These are phyloP conservation scores for Perca fluviatilis DNA, from an alignment of 2,113 vertebrate species.

Conservation along the genomic window DNA sequence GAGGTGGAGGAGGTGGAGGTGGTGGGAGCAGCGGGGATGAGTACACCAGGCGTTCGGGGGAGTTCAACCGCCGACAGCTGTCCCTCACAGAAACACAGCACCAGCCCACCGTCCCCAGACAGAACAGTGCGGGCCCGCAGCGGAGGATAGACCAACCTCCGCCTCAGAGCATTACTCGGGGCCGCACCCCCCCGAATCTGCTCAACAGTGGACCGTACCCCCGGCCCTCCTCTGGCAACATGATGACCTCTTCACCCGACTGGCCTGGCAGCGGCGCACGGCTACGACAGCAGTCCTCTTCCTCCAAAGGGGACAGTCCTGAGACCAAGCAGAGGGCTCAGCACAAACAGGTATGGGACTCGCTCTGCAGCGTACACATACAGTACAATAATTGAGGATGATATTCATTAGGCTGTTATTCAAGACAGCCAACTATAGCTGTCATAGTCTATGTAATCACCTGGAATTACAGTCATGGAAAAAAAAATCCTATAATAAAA, in stretches of 20 bases:
- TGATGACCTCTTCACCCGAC: constrained; percentile 92
- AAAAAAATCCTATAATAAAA: constrained; percentile 29
- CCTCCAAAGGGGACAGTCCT: constrained; percentile 96
- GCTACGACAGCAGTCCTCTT: constrained; percentile 94
- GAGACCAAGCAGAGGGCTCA: constrained; percentile 93
- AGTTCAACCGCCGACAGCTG: constrained; percentile 92
- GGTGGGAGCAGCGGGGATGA: constrained; percentile 88
- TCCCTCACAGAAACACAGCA: constrained; percentile 91
- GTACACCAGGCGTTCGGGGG: constrained; percentile 89
- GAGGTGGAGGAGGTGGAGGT: constrained; percentile 78
- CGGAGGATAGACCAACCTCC: constrained; percentile 95
- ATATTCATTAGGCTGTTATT: not conserved
- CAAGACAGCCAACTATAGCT: not conserved
- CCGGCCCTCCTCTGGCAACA: constrained; percentile 90
- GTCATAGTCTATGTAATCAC: not conserved
- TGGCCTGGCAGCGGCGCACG: constrained; percentile 92
- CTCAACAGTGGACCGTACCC: constrained; percentile 91
- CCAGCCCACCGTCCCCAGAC: constrained; percentile 88
- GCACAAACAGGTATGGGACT: constrained; percentile 92
- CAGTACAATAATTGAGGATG: not conserved
- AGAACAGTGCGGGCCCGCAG: constrained; percentile 95
- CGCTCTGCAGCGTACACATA: too few species aligned
- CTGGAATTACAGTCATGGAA: constrained; percentile 27
- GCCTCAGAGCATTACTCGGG: constrained; percentile 85
- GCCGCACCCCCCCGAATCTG: constrained; percentile 91